phyloP scores from a whole-genome alignment of 2,797 vertebrate genomes.

The Adelosebastes latens region DNA sequence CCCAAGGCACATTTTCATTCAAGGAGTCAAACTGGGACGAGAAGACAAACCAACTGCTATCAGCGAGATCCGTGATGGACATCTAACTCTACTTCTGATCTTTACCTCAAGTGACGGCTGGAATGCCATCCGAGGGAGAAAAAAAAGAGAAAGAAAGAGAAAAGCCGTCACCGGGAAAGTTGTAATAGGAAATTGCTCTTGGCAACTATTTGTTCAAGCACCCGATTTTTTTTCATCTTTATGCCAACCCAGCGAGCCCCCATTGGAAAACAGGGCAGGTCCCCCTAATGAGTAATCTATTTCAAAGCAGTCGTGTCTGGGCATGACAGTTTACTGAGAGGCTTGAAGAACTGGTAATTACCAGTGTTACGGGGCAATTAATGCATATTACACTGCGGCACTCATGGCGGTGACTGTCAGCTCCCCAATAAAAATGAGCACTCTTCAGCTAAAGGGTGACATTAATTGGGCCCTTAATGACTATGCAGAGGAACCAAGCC shows the following conservation, averaged over 20 bases:
- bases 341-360: constrained; percentile 99
- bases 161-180: constrained; percentile 89
- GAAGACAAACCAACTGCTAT: constrained; percentile 51
- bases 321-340: constrained; percentile 99
- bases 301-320: constrained; percentile 99
- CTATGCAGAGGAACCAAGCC: constrained; percentile 99
- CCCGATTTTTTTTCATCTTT: constrained; percentile 86
- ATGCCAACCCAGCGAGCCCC: constrained; percentile 92
- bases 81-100: constrained; percentile 83
- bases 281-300: constrained; percentile 99
- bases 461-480: constrained; percentile 99
- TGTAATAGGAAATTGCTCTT: constrained; percentile 99
- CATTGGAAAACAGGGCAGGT: constrained; percentile 99
- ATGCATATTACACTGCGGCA: constrained; percentile 99
- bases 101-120: constrained; percentile 85
- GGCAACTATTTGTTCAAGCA: constrained; percentile 99
- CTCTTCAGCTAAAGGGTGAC: constrained; percentile 99
- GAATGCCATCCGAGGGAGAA: constrained; percentile 74
- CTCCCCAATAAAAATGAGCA: constrained; percentile 99
- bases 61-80: constrained; percentile 78
- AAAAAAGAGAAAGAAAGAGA: constrained; percentile 53
- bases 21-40: constrained; percentile 42
- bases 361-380: constrained; percentile 99
- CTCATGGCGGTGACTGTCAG: constrained; percentile 99
- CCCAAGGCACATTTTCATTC: constrained; percentile 51